These are phyloP conservation scores for Albula goreensis DNA, from an alignment of 2,113 vertebrate genomes.

Conservation along the genomic window DNA sequence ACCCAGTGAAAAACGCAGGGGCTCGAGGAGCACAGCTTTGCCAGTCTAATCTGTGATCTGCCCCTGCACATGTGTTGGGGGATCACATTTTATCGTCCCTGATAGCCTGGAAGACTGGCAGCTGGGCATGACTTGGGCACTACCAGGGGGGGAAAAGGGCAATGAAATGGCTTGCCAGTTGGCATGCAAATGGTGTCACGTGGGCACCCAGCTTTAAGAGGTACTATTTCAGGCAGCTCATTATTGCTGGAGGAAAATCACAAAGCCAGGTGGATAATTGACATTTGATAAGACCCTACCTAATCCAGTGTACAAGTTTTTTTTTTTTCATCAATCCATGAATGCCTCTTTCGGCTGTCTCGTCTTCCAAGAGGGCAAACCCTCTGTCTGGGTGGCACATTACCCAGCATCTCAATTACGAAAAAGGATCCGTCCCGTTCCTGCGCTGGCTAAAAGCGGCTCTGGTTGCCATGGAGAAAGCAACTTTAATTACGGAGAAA, in stretches of 20 bases:
- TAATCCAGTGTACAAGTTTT: neutral
- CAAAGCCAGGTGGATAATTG: neutral
- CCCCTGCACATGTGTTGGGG: neutral
- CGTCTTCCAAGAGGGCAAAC: neutral
- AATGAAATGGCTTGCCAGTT: neutral
- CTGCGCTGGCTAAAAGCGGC: neutral
- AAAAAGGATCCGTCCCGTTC: neutral
- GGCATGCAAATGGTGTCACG: neutral
- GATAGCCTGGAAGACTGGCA: neutral
- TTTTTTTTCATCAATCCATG: neutral
- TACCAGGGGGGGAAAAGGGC: neutral
- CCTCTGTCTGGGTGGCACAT: neutral
- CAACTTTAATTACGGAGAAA: neutral
- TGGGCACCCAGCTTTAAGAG: neutral
- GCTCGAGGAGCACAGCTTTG: neutral
- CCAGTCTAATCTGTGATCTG: neutral
- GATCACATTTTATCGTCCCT: neutral
- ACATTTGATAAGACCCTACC: neutral
- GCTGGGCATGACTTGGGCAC: neutral
- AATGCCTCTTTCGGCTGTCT: neutral
- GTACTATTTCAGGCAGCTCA: neutral
- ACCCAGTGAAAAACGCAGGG: neutral
- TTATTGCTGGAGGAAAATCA: neutral
- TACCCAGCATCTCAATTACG: neutral
- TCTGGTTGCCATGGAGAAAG: slow-evolving; percentile 22